phyloP scores from a whole-genome alignment of 1,140 invertebrate species.

The Streblospio benedicti region DNA sequence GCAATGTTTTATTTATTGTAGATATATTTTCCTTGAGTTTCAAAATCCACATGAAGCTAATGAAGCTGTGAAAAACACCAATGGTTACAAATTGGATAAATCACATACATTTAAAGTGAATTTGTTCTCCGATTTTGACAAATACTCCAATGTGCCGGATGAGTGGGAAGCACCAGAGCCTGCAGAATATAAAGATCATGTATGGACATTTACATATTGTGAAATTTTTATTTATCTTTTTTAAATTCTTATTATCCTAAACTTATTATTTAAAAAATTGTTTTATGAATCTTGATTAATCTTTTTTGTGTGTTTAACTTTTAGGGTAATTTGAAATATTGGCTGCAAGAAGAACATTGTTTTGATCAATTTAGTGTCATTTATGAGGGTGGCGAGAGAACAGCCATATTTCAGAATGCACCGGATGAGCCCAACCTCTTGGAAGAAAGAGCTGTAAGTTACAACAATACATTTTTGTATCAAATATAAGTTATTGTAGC shows the following conservation, averaged over 20 bases:
- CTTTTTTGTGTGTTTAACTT: constrained; percentile 15
- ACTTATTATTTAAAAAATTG: not conserved
- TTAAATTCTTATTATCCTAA: constrained; percentile 3
- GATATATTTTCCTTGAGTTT: constrained; percentile 88
- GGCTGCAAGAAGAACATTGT: constrained; percentile 80
- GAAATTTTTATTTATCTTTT: constrained; percentile 37
- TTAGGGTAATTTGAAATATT: constrained; percentile 82
- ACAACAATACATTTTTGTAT: not conserved
- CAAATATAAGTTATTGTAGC: not conserved
- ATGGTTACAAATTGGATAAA: constrained; percentile 94
- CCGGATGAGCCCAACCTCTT: constrained; percentile 63
- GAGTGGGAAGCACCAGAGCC: constrained; percentile 83
- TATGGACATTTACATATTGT: constrained; percentile 29
- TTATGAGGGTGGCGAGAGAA: constrained; percentile 66
- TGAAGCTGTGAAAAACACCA: constrained; percentile 75
- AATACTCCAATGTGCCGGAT: constrained; percentile 81
- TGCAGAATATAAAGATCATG: constrained; percentile 66
- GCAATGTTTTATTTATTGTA: constrained; percentile 21
- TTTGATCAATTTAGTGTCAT: constrained; percentile 91
- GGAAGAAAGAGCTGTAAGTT: constrained; percentile 70
- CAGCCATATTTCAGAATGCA: constrained; percentile 70
- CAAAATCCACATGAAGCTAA: constrained; percentile 68
- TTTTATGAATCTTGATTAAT: not conserved
- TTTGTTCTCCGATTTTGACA: constrained; percentile 90
- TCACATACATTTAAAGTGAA: constrained; percentile 91